Percentiles rank a stretch among this genome's conserved stretches.
phyloP scores from a whole-genome alignment of 2,113 vertebrate species.

The Psittacula cyanocephala region DNA sequence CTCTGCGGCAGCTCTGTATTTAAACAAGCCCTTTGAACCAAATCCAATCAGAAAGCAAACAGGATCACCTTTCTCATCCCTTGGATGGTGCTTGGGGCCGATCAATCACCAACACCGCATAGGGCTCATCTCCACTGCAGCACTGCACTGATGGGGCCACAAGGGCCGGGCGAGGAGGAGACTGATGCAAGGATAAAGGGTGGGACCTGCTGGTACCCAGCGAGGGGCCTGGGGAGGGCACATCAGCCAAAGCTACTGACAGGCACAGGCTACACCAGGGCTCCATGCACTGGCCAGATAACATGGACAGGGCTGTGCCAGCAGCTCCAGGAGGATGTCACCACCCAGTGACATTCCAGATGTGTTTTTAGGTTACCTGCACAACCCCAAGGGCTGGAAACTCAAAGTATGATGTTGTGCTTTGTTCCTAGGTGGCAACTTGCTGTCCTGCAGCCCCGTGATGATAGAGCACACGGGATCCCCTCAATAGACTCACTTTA shows the following conservation, averaged over 20 bases:
- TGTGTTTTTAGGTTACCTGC: slow-evolving; percentile 45
- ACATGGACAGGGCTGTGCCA: neutral
- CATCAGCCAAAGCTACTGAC: neutral
- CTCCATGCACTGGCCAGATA: neutral
- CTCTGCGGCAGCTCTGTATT: neutral
- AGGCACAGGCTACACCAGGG: neutral
- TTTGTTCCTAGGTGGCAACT: neutral
- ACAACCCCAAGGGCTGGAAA: neutral
- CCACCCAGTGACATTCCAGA: neutral
- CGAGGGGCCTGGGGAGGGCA: neutral
- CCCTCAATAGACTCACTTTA: fast-evolving
- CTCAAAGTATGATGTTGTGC: neutral
- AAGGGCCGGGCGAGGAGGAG: fast-evolving
- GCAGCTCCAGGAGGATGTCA: slow-evolving; percentile 12
- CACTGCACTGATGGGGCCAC: neutral
- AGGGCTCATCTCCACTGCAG: fast-evolving
- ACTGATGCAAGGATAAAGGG: neutral
- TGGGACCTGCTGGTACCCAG: neutral
- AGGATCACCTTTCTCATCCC: neutral
- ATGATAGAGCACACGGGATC: neutral
- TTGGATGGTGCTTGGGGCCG: fast-evolving
- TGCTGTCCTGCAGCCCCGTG: neutral
- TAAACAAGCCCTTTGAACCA: neutral
- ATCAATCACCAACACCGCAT: fast-evolving
- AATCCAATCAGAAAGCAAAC: neutral